A percentile compares a stretch with the other conserved stretches of the same genome.
These are phyloP conservation scores for Argynnis bischoffii DNA, from an alignment of 2,888 invertebrate species.

Conservation along the genomic window DNA sequence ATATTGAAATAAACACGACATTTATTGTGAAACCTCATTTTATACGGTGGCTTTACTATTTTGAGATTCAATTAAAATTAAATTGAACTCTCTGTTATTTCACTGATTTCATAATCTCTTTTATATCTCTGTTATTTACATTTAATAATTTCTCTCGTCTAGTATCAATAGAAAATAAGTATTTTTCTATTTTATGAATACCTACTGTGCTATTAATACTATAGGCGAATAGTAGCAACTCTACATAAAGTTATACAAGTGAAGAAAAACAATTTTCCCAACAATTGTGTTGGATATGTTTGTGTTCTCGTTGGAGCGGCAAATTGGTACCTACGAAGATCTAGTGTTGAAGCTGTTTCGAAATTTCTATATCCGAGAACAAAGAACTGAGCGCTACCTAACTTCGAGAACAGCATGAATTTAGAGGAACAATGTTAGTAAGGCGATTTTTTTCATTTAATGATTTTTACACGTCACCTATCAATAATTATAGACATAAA, in stretches of 20 bases:
- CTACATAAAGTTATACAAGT: constrained; percentile 15
- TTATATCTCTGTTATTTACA: no score
- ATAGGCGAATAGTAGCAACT: constrained; percentile 1
- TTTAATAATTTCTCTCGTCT: no score
- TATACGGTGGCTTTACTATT: not conserved
- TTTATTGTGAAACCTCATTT: not conserved
- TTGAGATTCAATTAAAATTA: not conserved
- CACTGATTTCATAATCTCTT: no score
- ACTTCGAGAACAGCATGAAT: not conserved
- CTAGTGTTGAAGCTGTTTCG: constrained; percentile 22
- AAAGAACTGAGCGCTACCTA: constrained; percentile 5
- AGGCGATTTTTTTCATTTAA: no score
- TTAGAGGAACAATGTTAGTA: no score
- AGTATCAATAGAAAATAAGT: not conserved
- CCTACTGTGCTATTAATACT: not conserved
- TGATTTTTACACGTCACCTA: no score
- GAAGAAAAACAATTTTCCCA: constrained; percentile 29
- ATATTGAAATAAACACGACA: not conserved
- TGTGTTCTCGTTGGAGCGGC: constrained; percentile 29
- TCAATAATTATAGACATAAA: not conserved
- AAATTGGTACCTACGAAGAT: constrained; percentile 32
- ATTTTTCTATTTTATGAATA: not conserved
- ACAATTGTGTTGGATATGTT: constrained; percentile 28
- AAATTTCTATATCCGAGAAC: constrained; percentile 21
- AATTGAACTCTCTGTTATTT: no score